A percentile compares a stretch with the other conserved stretches of the same genome.
These are phyloP conservation scores for Diarsia rubi DNA, from an alignment of 2,888 invertebrate genomes.

Conservation along the genomic window DNA sequence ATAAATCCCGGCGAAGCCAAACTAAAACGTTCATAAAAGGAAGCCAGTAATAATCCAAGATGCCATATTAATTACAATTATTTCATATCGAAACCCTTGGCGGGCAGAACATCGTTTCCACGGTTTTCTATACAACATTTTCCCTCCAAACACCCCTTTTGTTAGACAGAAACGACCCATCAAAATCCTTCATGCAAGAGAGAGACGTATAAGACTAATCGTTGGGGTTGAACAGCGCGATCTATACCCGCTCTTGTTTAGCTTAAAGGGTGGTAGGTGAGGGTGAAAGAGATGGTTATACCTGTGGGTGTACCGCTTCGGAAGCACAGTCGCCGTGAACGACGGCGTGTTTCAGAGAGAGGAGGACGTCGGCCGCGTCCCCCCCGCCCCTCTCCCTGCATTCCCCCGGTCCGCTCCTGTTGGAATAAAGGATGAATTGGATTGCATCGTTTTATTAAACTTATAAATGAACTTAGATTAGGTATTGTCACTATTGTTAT, in stretches of 20 bases:
- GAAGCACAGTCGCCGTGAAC: conserved; percentile 93
- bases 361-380: conserved; percentile 96
- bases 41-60: conserved; percentile 66
- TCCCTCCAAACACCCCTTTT: conserved; percentile 66
- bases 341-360: conserved; percentile 96
- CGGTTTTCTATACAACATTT: conserved; percentile 62
- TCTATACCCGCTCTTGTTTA: conserved; percentile 63
- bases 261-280: neutral
- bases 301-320: conserved; percentile 90
- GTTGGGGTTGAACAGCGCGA: conserved; percentile 1
- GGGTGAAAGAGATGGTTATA: conserved; percentile 77
- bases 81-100: conserved; percentile 68
- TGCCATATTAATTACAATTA: conserved; percentile 83
- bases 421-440: conserved; percentile 57
- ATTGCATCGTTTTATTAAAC: conserved; percentile 51
- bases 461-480: conserved; percentile 22
- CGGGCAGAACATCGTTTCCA: conserved; percentile 64
- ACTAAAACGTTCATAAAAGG: conserved; percentile 50
- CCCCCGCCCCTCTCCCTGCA: conserved; percentile 90
- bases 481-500: neutral
- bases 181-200: conserved; percentile 38
- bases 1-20: conserved; percentile 59
- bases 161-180: conserved; percentile 58
- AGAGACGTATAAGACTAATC: conserved; percentile 25
- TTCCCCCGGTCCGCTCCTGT: conserved; percentile 88